These are phyloP conservation scores for Muscicapa striata DNA, from an alignment of 2,797 vertebrate genomes.

Conservation along the genomic window DNA sequence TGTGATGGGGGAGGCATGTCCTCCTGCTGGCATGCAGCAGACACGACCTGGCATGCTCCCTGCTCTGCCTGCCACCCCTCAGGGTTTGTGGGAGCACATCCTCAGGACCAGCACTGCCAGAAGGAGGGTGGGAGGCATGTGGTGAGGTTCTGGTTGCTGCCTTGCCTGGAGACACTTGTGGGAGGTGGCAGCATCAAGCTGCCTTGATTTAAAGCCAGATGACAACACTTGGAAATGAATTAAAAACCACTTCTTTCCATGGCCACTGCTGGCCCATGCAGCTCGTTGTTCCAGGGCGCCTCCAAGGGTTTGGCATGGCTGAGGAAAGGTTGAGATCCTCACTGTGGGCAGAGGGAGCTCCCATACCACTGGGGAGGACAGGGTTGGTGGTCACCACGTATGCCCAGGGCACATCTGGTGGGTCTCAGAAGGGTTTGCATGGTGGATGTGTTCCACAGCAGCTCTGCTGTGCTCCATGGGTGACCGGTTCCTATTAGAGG, in stretches of 20 bases:
- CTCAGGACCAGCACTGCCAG: neutral
- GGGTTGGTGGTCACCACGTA: neutral
- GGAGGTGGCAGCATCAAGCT: slow-evolving; percentile 43
- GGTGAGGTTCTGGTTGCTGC: slow-evolving; percentile 25
- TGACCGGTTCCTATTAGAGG: slow-evolving; percentile 69
- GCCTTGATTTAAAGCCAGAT: slow-evolving; percentile 65
- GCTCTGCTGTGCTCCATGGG: slow-evolving; percentile 42
- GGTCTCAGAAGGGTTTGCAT: neutral
- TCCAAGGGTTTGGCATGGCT: neutral
- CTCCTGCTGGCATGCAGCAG: rapidly evolving
- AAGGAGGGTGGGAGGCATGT: neutral
- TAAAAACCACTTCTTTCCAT: slow-evolving; percentile 56
- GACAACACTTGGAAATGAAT: slow-evolving; percentile 60
- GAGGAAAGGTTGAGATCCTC: neutral
- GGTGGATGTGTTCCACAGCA: slow-evolving; percentile 37
- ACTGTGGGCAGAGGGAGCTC: neutral
- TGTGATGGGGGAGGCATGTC: rapidly evolving
- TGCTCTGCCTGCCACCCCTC: neutral
- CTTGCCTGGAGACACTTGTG: slow-evolving; percentile 38
- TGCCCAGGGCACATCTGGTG: neutral
- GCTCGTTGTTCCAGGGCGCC: neutral
- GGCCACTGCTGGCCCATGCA: slow-evolving; percentile 32
- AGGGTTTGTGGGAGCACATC: neutral
- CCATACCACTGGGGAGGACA: rapidly evolving
- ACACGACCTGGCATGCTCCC: neutral